Conservation (phyloP, 2,113 vertebrate genomes). For the Chunga burmeisteri region DNA sequence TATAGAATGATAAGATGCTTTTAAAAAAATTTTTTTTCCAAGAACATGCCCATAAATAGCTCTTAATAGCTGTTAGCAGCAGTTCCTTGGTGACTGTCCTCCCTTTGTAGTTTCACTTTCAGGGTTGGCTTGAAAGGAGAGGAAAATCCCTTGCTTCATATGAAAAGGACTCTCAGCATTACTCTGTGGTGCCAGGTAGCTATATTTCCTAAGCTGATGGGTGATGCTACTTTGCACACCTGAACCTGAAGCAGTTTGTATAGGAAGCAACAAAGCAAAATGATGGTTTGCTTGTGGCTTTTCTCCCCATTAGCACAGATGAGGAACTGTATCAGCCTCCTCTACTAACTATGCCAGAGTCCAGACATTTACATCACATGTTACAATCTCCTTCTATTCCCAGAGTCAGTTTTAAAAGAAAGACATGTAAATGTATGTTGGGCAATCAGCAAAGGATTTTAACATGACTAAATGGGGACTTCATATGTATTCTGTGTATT, state of each 20-base stretch:
- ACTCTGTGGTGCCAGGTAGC: background rate
- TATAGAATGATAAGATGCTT: background rate
- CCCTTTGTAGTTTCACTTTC: background rate
- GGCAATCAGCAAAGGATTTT: background rate
- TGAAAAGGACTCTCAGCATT: background rate
- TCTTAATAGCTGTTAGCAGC: background rate
- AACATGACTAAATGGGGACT: background rate
- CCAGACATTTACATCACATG: background rate
- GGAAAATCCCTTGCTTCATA: background rate
- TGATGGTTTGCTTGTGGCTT: background rate
- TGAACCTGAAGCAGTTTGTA: background rate
- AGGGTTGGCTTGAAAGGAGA: background rate
- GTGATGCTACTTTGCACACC: background rate
- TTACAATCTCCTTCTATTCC: background rate
- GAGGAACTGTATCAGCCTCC: background rate
- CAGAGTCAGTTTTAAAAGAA: background rate
- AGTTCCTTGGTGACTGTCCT: background rate
- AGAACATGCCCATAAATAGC: background rate
- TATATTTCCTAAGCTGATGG: background rate
- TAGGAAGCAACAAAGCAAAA: background rate
- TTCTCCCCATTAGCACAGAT: background rate
- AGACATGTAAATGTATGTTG: background rate
- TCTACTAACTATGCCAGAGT: background rate
- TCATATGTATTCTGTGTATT: background rate
- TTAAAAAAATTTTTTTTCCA: background rate